Base-by-base conservation (phyloP, 2,888 invertebrate species). In the Drosophila anomalipes region DNA sequence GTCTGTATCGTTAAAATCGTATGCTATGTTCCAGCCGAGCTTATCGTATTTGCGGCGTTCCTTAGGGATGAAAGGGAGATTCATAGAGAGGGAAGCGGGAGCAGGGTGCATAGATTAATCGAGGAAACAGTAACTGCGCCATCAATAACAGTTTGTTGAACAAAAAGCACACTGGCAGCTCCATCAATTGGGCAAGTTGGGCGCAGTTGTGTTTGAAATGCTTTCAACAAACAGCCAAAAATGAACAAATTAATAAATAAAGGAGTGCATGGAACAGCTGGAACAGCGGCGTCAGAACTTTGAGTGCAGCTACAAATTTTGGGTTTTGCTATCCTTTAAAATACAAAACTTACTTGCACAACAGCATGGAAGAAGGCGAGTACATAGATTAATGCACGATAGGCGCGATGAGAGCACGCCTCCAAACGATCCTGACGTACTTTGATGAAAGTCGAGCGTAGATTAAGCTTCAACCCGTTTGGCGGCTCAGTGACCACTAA, bases 351-450 rank as follows among this genome's bases (percentile, higher is more conserved):
- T 92, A 96, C 96, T 94, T 97, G 97, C 0, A 98, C 96, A 0
- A 98, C 98, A 12, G 97, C 98, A 92, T 98, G 98, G 94, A 98
- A 98, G 94, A 98, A 98, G 0, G 97, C 97, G 51, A 98, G 94
- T 3, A 97, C 98, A 92, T 97, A 98, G 47, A 98, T 95, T 1
- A 98, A 94, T 39, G 97, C 95, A 85, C 96, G 96, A 94, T 96
- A 98, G n/a, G 95, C 95, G 0, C 94, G 94, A 93, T 98, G 98
- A 0, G 94, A 89, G 91, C 97, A 98, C 16, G 95, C 95, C 7
- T 97, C 96, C 47, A 98, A 94, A 0, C 95, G 95, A 75, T 96
- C 95, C n/a, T 95, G 93, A 0, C 96, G 95, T 94, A 98, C 95
- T 94, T 98, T 98, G 93, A 97, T 96, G 93, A 97, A 98, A 0